Conservation (phyloP, 2,888 invertebrate species). For the Tetragonula carbonaria region DNA sequence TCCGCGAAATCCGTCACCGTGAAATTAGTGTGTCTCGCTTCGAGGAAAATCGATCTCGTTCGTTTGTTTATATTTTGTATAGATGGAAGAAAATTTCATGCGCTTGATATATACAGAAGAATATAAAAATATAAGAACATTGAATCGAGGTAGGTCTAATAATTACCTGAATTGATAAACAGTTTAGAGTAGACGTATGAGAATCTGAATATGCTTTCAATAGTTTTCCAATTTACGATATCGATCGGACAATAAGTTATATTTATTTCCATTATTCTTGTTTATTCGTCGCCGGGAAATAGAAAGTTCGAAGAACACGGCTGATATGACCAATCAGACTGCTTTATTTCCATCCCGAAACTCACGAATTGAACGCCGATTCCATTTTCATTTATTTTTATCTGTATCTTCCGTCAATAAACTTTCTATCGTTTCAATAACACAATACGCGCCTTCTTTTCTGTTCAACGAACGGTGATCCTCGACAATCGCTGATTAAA, state of each 20-base stretch:
- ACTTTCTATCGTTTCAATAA: neutral
- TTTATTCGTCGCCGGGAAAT: neutral
- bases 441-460: neutral
- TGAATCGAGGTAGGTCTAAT: neutral
- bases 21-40: constrained; percentile 7
- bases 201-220: too few relatives aligned
- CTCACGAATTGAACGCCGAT: neutral
- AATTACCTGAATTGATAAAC: neutral
- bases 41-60: constrained; percentile 17
- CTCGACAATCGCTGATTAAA: constrained; percentile 22
- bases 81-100: neutral
- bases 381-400: neutral
- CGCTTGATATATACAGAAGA: neutral
- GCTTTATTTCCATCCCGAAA: neutral
- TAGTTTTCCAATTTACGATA: too few relatives aligned
- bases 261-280: too few relatives aligned
- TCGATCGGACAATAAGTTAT: too few relatives aligned
- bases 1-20: constrained; percentile 28
- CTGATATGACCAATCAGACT: neutral
- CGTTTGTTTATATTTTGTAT: neutral
- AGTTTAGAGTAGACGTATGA: too few relatives aligned
- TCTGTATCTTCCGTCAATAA: neutral
- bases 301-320: neutral
- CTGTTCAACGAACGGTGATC: neutral
- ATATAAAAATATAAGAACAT: neutral